These are phyloP conservation scores for Lepidochitona cinerea DNA, from an alignment of 2,888 invertebrate species.

Conservation along the genomic window DNA sequence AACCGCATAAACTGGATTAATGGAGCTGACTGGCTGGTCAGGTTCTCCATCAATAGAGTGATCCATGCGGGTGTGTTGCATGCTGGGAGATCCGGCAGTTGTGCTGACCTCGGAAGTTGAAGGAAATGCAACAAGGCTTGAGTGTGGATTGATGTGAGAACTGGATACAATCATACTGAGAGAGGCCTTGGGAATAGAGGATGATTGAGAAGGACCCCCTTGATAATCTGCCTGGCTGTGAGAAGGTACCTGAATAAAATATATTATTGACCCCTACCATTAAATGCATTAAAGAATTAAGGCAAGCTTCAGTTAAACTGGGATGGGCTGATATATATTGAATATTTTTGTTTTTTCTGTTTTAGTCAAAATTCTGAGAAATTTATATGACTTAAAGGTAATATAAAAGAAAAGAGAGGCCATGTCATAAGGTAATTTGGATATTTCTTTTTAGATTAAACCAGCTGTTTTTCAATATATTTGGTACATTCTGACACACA, in stretches of 20 bases:
- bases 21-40: not conserved
- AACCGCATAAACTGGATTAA: not conserved
- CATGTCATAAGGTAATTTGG: too few relatives aligned
- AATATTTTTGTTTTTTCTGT: too few relatives aligned
- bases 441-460: too few relatives aligned
- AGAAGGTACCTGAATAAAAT: not conserved
- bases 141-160: not conserved
- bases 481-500: too few relatives aligned
- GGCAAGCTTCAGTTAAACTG: too few relatives aligned
- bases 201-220: not conserved
- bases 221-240: not conserved
- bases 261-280: too few relatives aligned
- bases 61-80: not conserved
- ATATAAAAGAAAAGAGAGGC: too few relatives aligned
- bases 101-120: not conserved
- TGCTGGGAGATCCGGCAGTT: not conserved
- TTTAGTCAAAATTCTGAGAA: too few relatives aligned
- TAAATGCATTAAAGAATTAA: too few relatives aligned
- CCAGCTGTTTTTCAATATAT: too few relatives aligned
- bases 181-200: not conserved
- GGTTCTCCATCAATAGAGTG: not conserved
- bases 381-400: too few relatives aligned
- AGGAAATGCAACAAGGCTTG: not conserved
- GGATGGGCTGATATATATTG: too few relatives aligned
- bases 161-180: not conserved